These are phyloP conservation scores for Talpa occidentalis DNA, from an alignment of 2,113 vertebrate genomes.

Conservation along the genomic window DNA sequence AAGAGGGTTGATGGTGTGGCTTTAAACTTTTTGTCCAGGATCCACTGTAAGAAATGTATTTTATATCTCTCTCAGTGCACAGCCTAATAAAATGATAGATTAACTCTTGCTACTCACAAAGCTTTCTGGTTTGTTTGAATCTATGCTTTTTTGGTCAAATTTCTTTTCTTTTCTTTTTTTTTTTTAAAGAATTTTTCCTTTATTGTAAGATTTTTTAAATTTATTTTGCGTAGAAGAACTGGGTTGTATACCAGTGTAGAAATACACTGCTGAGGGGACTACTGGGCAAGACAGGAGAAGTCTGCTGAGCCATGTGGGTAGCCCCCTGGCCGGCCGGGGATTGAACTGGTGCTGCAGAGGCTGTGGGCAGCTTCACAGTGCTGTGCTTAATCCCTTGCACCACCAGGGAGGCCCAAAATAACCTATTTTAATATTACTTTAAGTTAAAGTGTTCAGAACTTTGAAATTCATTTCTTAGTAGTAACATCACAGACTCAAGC, in stretches of 20 bases:
- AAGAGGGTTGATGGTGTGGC: background rate
- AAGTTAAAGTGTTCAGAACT: conserved; percentile 1
- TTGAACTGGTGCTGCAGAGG: too few species aligned
- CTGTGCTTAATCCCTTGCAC: too few species aligned
- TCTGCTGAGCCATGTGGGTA: too few species aligned
- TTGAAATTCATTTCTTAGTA: background rate
- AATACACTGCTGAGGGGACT: too few species aligned
- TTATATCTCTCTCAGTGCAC: background rate
- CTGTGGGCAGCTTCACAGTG: too few species aligned
- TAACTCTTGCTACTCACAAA: background rate
- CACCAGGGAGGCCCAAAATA: background rate
- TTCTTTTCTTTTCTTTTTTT: too few species aligned
- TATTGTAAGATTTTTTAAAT: too few species aligned
- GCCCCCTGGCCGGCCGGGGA: too few species aligned
- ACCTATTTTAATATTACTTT: background rate
- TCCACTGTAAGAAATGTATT: background rate
- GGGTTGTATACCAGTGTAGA: too few species aligned
- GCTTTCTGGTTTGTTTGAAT: background rate
- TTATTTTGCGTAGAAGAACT: too few species aligned
- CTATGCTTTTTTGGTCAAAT: background rate
- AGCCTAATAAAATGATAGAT: background rate
- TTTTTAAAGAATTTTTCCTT: too few species aligned
- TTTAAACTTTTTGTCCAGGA: background rate
- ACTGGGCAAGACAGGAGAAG: too few species aligned
- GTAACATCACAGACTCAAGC: background rate